Evolutionary conservation across 2,888 invertebrate species (phyloP).

Genomic region (Alcis repandata): DNA sequence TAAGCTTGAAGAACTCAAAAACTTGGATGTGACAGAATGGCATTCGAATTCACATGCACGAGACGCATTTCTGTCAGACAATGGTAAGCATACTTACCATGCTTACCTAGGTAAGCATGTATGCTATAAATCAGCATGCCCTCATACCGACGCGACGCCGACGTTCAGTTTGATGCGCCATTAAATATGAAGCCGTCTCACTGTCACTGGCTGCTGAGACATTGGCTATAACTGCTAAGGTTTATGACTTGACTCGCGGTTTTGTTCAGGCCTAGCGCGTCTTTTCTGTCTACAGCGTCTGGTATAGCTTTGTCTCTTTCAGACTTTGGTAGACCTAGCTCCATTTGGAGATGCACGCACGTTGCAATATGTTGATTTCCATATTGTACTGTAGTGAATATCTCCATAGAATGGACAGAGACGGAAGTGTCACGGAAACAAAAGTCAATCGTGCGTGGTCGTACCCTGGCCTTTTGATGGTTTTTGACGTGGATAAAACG

Average conservation of each 20-base stretch:
- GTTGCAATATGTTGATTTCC: no score
- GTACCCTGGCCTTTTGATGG: no score
- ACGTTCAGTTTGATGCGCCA: conserved; percentile 46
- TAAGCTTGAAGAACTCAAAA: no score
- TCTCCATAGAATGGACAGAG: no score
- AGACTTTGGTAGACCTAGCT: no score
- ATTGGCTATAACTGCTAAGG: conserved; percentile 22
- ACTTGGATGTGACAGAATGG: not conserved
- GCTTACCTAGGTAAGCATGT: conserved; percentile 9
- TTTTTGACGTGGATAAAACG: no score
- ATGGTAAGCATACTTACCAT: not conserved
- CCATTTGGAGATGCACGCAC: no score
- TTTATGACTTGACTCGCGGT: conserved; percentile 6
- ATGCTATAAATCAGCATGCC: conserved; percentile 42
- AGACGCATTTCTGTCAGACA: not conserved
- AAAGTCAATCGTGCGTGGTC: no score
- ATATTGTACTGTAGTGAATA: no score
- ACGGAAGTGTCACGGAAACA: no score
- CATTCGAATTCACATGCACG: not conserved
- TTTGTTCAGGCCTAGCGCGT: not conserved
- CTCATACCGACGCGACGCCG: conserved; percentile 21
- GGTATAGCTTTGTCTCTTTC: no score
- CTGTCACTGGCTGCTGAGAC: conserved; percentile 33
- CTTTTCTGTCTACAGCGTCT: no score
- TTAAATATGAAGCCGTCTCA: conserved; percentile 45